Base-by-base conservation (phyloP, 92 coral and sea anemone genomes). In the Palythoa heliodiscus region DNA sequence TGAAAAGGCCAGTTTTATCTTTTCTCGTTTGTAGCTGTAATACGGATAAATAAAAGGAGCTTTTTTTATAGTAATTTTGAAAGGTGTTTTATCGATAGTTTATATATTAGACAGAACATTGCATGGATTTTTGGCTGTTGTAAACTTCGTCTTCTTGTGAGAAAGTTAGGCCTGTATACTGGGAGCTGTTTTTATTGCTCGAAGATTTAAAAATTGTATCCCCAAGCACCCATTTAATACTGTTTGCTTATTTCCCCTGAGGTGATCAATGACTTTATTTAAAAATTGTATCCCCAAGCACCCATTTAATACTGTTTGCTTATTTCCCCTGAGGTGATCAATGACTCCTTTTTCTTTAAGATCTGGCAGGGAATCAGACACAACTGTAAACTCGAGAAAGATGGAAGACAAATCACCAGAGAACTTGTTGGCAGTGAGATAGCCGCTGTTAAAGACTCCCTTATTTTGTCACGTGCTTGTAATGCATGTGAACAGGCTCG, bases 321-420 rank as follows among this genome's bases (percentile, higher is more conserved):
- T 58, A 58, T 19, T 58, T 69, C 14, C 43, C 13, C 17, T 8
- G 43, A 0, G 8, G 9, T 17, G 50, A 14, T 48, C 35, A 20
- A n/a, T 74, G 20, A 35, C 25, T 0, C 19, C 12, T 14, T 24
- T 76, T 48, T 71, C 7, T 64, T 20, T 19, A 85, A 93, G 97
- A 78, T 93, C 23, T 93, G 95, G 97, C 97, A 93, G 78, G 97
- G 92, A n/a, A 84, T 93, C 82, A 91, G 97, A 23, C 97, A 93
- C 81, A 91, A 70, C 79, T 93, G 97, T 52, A 60, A 57, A 38
- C 82, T 93, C 54, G 97, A 93, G 82, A 86, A 82, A 77, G 91
- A 87, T 82, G 93, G 92, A 2, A 88, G 95, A 14, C 89, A 58
- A 50, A 90, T 89, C 29, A 91, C 95, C 4, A 81, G 90, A 75